Base-by-base conservation (phyloP, 2,113 vertebrate species). In the Apteryx mantelli region DNA sequence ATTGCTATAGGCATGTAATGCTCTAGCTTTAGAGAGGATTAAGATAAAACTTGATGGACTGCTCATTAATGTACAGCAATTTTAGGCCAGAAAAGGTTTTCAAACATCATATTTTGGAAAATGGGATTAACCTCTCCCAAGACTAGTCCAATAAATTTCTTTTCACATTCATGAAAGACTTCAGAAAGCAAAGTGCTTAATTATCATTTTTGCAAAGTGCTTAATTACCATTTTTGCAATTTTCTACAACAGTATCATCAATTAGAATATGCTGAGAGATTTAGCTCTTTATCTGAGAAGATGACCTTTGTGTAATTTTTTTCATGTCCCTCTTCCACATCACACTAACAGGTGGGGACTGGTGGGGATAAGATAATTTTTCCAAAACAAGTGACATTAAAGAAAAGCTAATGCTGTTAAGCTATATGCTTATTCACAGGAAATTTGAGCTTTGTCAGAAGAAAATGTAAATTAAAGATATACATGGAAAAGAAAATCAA, bases 1-100 rank as follows among this genome's bases (percentile, higher is more conserved):
- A 11, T 22, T 58, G 38, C 30, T 63, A 46, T 0, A 60, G 3
- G 4, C 34, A 58, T 9, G 40, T 11, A 52, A n/a, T 13, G 55
- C 4, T 14, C 25, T 71, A 20, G 9, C 46, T 87, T 70, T 40
- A 69, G 32, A 80, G 34, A 40, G 26, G 8, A 77, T 26, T 21
- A 60, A 13, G 10, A n/a, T 28, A 75, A 78, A 74, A 82, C 7
- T 17, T 32, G 14, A 50, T 25, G 42, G 48, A 52, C 13, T 12
- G 7, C 14, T 63, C 55, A 70, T 48, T 63, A 86, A 52, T 34
- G 48, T 7, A 69, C 4, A 81, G 21, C 74, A 77, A 86, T 92
- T 4, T 28, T 32, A 40, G 12, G 40, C 7, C 44, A 76, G 24
- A 58, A 81, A 86, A 53, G 11, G 11, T 84, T 15, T 38, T 38